Base-by-base conservation (phyloP, 2,113 vertebrate genomes). In the Upupa epops region DNA sequence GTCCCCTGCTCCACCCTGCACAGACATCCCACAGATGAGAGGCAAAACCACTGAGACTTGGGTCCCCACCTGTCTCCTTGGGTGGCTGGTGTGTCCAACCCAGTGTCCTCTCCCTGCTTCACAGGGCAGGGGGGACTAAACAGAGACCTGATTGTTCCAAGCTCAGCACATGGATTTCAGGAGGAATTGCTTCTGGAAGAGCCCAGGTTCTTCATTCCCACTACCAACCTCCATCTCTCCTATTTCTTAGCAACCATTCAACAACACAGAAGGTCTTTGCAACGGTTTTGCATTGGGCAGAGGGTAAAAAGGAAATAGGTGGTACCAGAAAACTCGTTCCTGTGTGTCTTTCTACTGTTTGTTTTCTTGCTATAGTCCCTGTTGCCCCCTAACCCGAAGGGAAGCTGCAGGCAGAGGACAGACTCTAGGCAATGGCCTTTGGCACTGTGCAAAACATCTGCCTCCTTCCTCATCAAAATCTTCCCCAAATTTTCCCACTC, bases 21-120 rank as follows among this genome's bases (percentile, higher is more conserved):
- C 52, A 72, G 54, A 49, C n/a, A 46, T 24, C 54, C 63, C 3
- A 3, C 40, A 32, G 28, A 34, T 0, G 0, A 34, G 32, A 68
- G 52, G 15, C 49, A 55, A 71, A 54, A 36, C 21, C 13, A 0
- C 10, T 2, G 29, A 17, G 32, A 24, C 16, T 24, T 1, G 2
- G 15, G n/a, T 29, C 25, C 36, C 31, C 55, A 69, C 28, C 1
- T 0, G n/a, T 7, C 37, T 36, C 3, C 0, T 10, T 1, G 1
- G n/a, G 32, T 5, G 19, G 9, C 6, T n/a, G 32, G 6, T 17
- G 8, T 49, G 34, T 32, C 42, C 0, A 3, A 22, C 32, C 32
- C 40, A 19, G 17, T 2, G 3, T 1, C 3, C 9, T 52, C 42
- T 70, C 56, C 59, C 11, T 13, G 19, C 59, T 48, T 54, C 25